Percentiles rank a stretch among this genome's conserved stretches.
These are phyloP conservation scores for Cyprinus carpio DNA, from an alignment of 2,113 vertebrate species.

Conservation along the genomic window DNA sequence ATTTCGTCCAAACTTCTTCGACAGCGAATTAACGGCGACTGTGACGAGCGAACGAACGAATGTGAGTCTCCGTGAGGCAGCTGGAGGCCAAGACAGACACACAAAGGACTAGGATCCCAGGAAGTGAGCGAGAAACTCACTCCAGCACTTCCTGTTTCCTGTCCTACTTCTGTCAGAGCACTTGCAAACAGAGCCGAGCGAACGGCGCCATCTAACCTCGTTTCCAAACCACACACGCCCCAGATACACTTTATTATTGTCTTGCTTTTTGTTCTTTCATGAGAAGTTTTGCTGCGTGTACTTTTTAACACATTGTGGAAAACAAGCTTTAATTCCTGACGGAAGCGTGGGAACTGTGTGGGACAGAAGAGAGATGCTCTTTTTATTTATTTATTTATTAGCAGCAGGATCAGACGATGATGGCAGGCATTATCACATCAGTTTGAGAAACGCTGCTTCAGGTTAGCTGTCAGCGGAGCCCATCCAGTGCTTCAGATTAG, in stretches of 20 bases:
- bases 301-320: neutral
- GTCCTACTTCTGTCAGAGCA: slow-evolving; percentile 24
- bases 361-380: neutral
- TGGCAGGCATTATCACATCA: neutral
- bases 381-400: neutral
- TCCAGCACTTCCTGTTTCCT: neutral
- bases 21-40: too few relatives aligned
- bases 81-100: neutral
- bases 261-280: neutral
- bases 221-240: neutral
- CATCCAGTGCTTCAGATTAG: neutral
- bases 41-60: too few relatives aligned
- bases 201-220: neutral
- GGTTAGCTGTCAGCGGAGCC: neutral
- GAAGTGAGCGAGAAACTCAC: neutral
- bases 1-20: too few relatives aligned
- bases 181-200: too few relatives aligned
- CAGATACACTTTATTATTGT: neutral
- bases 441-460: neutral
- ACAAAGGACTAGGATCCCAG: neutral
- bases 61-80: neutral
- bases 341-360: neutral
- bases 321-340: neutral
- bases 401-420: neutral
- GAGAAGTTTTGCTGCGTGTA: neutral